Evolutionary conservation across 2,113 vertebrate species (phyloP), one percentile per base, ranked within the genome.

Genomic region (Ailuropoda melanoleuca): DNA sequence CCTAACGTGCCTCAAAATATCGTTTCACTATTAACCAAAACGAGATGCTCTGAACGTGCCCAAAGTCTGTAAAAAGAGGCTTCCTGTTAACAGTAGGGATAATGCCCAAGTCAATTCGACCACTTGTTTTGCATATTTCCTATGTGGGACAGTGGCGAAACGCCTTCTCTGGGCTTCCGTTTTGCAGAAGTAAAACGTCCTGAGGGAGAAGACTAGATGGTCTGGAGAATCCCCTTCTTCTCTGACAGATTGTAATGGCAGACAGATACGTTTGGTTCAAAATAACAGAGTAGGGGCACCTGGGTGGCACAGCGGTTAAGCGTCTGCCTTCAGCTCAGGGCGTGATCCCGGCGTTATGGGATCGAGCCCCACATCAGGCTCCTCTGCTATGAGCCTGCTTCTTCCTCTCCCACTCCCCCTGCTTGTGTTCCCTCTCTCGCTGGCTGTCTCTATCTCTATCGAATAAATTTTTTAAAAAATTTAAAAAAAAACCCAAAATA

Each of bases 201-300:
- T 1, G 0, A 48, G 55, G 37, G 29, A 8, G 50, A 15, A 23
- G 53, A 8, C 0, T 1, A 9, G 21, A 2, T 8, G 14, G 6
- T 58, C 26, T 3, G 1, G 2, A 39, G 15, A 14, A 8, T 18
- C 43, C 6, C 39, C 39, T 39, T 34, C 48, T 50, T 60, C 31
- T n/a, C 39, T 8, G 53, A 21, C 29, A 15, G 7, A n/a, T 10
- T 34, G 19, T 81, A 31, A 23, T 46, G 88, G 48, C 66, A 88
- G 24, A 88, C 21, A 48, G 46, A 93, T 2, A 9, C 1, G 3
- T 26, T 23, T n/a, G 56, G n/a, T 3, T 14, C 46, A 23, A 11
- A 56, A 84, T 8, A 68, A 60, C 26, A 24, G 12, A 43, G 14
- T 9, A 4, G n/a, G n/a, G n/a, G n/a, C n/a, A n/a, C n/a, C n/a